phyloP scores from a whole-genome alignment of 2,113 vertebrate genomes.

The Oryzias woworae region DNA sequence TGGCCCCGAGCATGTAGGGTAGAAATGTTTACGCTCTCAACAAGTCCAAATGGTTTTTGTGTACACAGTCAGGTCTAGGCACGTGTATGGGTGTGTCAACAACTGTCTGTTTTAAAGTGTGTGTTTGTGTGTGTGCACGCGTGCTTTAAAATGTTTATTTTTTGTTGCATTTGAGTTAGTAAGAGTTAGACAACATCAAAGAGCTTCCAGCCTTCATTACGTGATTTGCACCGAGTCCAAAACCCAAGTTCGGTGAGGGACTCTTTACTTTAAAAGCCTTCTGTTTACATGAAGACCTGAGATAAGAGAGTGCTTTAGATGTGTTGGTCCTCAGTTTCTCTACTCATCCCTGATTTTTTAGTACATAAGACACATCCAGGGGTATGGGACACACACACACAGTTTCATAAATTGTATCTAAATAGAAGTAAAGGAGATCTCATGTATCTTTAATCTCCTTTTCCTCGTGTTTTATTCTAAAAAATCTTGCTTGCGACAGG shows the following conservation, averaged over 20 bases:
- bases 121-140: slow-evolving; percentile 8
- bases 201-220: slow-evolving; percentile 10
- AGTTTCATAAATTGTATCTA: too few relatives aligned
- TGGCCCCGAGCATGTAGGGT: slow-evolving; percentile 29
- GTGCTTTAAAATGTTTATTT: background rate
- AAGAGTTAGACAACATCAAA: slow-evolving; percentile 17
- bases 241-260: slow-evolving; percentile 8
- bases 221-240: slow-evolving; percentile 4
- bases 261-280: slow-evolving; percentile 28
- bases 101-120: background rate
- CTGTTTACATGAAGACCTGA: slow-evolving; percentile 50
- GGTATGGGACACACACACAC: too few relatives aligned
- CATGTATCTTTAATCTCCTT: too few relatives aligned
- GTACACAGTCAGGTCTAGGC: slow-evolving; percentile 39
- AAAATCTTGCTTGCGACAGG: too few relatives aligned
- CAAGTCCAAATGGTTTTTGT: slow-evolving; percentile 47
- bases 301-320: slow-evolving; percentile 31
- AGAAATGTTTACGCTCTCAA: slow-evolving; percentile 53
- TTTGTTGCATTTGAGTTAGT: slow-evolving; percentile 10
- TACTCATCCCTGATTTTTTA: too few relatives aligned
- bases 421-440: too few relatives aligned
- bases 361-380: too few relatives aligned
- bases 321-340: background rate
- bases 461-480: too few relatives aligned
- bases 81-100: slow-evolving; percentile 5